Percentiles rank a stretch among this genome's conserved stretches.
Conservation (phyloP, 2,113 vertebrate species). For the Cichladusa arquata region DNA sequence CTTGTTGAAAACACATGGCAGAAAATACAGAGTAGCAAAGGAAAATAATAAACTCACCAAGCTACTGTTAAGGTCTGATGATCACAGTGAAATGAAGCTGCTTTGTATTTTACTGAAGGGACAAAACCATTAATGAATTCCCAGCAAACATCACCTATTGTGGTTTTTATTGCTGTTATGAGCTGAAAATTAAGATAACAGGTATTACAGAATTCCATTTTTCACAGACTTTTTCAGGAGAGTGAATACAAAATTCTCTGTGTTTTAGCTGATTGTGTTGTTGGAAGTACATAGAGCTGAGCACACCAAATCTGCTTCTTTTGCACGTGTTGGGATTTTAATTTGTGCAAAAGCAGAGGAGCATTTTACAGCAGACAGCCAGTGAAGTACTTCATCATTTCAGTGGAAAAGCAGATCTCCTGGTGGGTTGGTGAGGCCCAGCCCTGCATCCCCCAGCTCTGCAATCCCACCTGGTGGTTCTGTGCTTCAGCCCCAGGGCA, state of each 20-base stretch:
- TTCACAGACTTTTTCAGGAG: neutral
- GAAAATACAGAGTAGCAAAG: neutral
- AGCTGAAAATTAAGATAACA: neutral
- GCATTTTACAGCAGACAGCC: neutral
- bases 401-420: neutral
- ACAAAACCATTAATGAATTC: neutral
- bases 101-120: neutral
- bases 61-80: neutral
- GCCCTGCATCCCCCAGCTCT: neutral
- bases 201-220: neutral
- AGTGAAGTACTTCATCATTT: neutral
- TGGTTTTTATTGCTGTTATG: neutral
- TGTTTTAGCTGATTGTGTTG: neutral
- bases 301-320: neutral
- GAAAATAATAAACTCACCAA: neutral
- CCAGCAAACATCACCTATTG: neutral
- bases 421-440: neutral
- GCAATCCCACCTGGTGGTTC: rapidly evolving
- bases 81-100: neutral
- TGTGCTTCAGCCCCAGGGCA: neutral
- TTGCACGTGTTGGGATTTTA: neutral
- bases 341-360: neutral
- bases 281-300: neutral
- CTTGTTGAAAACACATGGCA: neutral
- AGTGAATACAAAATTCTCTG: neutral